Base-by-base conservation (phyloP, 2,888 invertebrate species). In the Rhogogaster chlorosoma region DNA sequence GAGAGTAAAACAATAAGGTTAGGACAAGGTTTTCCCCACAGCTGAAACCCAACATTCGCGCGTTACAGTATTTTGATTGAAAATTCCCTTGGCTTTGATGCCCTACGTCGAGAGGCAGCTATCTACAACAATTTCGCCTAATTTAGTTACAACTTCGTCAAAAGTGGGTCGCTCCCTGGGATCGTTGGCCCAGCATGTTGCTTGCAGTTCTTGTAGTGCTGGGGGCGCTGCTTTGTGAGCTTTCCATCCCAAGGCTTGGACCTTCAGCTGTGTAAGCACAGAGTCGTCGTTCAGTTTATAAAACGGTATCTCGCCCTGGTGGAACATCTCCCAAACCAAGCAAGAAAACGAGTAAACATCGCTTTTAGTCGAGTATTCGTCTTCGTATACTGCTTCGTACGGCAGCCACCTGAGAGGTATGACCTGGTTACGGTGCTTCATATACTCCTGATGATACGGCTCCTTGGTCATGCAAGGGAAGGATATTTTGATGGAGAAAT, bases 311-410 rank as follows among this genome's bases (percentile, higher is more conserved):
- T 97, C 96, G 18, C 96, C 97, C 91, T 97, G 96, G 88, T 96
- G 95, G 93, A 97, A 97, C 87, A 99, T 96, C 94, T 99, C 99
- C 98, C 98, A 98, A 32, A 98, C 95, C 18, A 98, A 95, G 29
- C 97, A 97, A 0, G 97, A 98, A 92, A 97, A 99, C 88, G 98
- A 97, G 94, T 98, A 99, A 0, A 98, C 97, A 93, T 99, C 99
- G 90, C 98, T 98, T 92, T 98, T 98, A 70, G 97, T 97, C 18
- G 98, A 98, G 93, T 96, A 98, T 87, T 98, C 98, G 85, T 98
- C 98, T 90, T 99, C 98, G 88, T 97, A 94, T 0, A 98, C 97
- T 1, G 98, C 98, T 93, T 99, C 99, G 26, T 96, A 95, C 0
- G 99, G 97, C 93, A 98, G 93, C 99, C 99, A 99, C 88, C 99